These are phyloP conservation scores for Bergia sp. DNA, from an alignment of 92 coral and sea anemone species.

Conservation along the genomic window DNA sequence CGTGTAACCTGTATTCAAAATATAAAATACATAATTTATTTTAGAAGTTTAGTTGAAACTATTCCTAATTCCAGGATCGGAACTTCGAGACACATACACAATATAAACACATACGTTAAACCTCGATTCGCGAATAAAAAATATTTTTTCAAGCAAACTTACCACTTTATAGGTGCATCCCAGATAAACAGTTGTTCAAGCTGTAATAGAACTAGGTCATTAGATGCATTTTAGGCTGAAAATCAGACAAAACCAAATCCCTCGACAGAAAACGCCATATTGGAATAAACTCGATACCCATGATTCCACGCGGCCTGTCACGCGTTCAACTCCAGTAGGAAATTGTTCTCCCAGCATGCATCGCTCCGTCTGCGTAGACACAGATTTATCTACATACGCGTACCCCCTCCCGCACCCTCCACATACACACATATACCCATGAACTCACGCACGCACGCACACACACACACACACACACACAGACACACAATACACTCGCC, in stretches of 20 bases:
- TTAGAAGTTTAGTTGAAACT: neutral
- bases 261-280: conserved; percentile 7
- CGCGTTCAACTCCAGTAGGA: conserved; percentile 3
- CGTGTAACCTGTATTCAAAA: neutral
- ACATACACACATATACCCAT: no score
- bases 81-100: neutral
- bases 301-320: conserved; percentile 13
- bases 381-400: no score
- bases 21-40: neutral
- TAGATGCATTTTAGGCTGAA: conserved; percentile 18
- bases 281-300: conserved; percentile 3
- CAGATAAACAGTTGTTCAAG: conserved; percentile 8
- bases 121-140: neutral
- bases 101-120: neutral
- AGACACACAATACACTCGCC: no score
- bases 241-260: conserved; percentile 8
- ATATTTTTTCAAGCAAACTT: neutral
- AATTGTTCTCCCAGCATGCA: neutral
- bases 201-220: conserved; percentile 22
- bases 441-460: no score
- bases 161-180: conserved; percentile 6
- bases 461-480: no score
- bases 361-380: neutral
- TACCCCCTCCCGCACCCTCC: no score
- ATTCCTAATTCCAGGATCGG: neutral